Evolutionary conservation across 2,797 vertebrate species (phyloP), one percentile per base, ranked within the genome.

Genomic region (Fistularia commersonii): DNA sequence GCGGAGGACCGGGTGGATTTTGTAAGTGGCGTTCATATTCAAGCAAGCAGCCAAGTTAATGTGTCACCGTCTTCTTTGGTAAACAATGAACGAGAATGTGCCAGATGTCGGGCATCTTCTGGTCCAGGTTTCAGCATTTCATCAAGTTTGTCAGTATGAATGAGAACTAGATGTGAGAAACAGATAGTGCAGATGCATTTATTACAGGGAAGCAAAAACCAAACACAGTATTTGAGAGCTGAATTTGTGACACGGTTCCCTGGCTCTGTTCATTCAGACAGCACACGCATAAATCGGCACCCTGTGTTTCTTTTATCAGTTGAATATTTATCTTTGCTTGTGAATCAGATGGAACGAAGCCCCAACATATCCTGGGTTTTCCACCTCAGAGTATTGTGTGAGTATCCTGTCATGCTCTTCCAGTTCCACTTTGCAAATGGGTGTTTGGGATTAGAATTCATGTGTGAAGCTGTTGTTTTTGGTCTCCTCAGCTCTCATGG

Each of bases 311-410:
- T 23, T 2, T 23, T 23, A 23, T 9, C 38, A 49, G 9, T 39
- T 39, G 7, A 8, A 31, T 59, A 0, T 14, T 3, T 37, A 9
- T 37, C 34, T 45, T 6, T 15, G 8, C 39, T 44, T 31, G 12
- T 49, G 32, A 38, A 1, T 8, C 78, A 99, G 97, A 99, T 99
- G 97, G 97, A 99, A 60, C 86, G 97, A 54, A 99, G 97, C 84
- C 97, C 97, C 39, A 98, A 98, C 75, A 99, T 99, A 79, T 99
- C 97, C 1, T 98, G 94, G 93, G 81, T 99, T 34, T 99, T 99
- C 49, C 97, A 99, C 78, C 89, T 97, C 71, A 91, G 97, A n/a
- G 97, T 98, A 0, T 78, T 96, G 53, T 97, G 97, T 97, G 81
- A 95, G 95, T 95, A 61, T 40, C 48, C 31, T 73, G 64, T 68